Base-by-base conservation (phyloP, 2,888 invertebrate genomes). In the Slavum lentiscoides region DNA sequence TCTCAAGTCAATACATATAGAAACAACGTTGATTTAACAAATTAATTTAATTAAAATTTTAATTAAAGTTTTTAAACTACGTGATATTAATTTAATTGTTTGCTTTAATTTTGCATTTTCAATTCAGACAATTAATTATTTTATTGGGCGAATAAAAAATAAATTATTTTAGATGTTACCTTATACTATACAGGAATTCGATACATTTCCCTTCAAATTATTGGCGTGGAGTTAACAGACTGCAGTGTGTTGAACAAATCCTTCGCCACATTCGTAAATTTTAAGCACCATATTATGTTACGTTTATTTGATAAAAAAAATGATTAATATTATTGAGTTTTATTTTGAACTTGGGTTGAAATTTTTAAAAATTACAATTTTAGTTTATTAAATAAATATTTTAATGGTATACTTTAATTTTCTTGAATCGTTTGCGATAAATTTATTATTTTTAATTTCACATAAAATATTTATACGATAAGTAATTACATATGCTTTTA, bases 41-140 rank as follows among this genome's bases (percentile, higher is more conserved):
- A 30, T 53, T 30, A 17, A 68, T 49, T 68, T 17, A 55, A 69
- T 53, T 30, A 55, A 61, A 30, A 55, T 5, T 43, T 43, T 30
- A 53, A 21, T 53, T 68, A 39, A 66, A 11, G 39, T 66, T 21
- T 19, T n/a, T n/a, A n/a, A 53, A 23, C 30, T 30, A 30, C 30
- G 19, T 2, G 9, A 2, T 21, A 53, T 53, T 9, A 23, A 69
- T 55, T 69, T 19, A 69, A 13, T 49, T 49, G 15, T 55, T 68
- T 69, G n/a, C 21, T 53, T 13, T 55, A n/a, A 37, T 7, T 19
- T 11, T 55, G 30, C 43, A 69, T 53, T 69, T 49, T 53, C 53
- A 53, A 53, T 53, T 67, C 39, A 67, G 43, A 43, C 15, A 21
- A 17, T 19, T 62, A 67, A 67, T 67, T n/a, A 43, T 67, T 43